Evolutionary conservation across 2,797 vertebrate species (phyloP).

Genomic region (Pseudochirops cupreus): DNA sequence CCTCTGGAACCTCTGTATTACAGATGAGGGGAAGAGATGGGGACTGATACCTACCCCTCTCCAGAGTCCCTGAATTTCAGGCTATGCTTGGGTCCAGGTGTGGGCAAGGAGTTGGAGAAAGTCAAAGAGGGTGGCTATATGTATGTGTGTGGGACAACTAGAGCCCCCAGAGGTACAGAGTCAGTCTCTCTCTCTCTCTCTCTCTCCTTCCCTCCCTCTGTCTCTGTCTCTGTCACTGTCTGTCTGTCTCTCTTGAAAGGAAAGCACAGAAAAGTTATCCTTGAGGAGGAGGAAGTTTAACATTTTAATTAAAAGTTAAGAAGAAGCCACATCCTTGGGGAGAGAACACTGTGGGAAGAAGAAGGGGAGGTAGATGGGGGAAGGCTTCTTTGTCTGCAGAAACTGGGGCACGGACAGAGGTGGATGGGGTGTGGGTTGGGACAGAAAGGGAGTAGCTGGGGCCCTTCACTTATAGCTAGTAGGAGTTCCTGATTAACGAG

Average conservation of each 20-base stretch:
- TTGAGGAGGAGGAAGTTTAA: slow-evolving; percentile 61
- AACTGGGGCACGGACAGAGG: background rate
- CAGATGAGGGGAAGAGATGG: background rate
- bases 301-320: slow-evolving; percentile 81
- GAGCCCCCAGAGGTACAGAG: background rate
- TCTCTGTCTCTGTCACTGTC: background rate
- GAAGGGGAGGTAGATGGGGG: background rate
- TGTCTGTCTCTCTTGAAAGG: slow-evolving; percentile 54
- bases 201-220: background rate
- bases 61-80: background rate
- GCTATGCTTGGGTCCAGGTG: background rate
- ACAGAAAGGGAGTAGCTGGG: background rate
- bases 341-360: slow-evolving; percentile 17
- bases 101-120: background rate
- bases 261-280: slow-evolving; percentile 63
- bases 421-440: background rate
- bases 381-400: slow-evolving; percentile 45
- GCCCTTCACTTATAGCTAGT: slow-evolving; percentile 34
- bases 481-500: slow-evolving; percentile 45
- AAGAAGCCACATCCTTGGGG: slow-evolving; percentile 73
- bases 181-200: background rate
- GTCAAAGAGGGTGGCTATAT: background rate
- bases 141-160: background rate
- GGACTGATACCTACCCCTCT: background rate
- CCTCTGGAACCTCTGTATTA: background rate